Evolutionary conservation across 2,113 vertebrate species (phyloP), one percentile per base, ranked within the genome.

Genomic region (Mystacornis crossleyi): DNA sequence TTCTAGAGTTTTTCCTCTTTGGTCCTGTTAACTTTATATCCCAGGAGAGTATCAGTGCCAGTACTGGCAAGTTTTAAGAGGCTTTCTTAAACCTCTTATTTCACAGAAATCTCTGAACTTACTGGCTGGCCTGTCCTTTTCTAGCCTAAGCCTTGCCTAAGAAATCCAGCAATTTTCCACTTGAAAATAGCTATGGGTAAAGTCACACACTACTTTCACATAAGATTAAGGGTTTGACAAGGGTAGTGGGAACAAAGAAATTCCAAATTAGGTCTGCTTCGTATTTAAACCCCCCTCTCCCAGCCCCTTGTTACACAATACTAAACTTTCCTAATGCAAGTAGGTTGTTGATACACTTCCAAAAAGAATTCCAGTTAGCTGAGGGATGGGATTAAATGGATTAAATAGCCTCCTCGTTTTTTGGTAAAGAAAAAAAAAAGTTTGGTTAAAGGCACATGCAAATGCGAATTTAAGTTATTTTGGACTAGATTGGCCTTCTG

Each of bases 241-340:
- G 85, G 48, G 47, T 85, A 86, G 47, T 54, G 55, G 69, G 82
- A 96, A 95, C 95, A 97, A 96, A 96, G 90, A 93, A 94, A 95
- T 94, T 88, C 90, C 87, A 96, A 83, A 96, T 96, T 80, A 95
- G 86, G 67, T 83, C 51, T 94, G 79, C 51, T 80, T 70, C 2
- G 0, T 78, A 67, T 95, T 95, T 95, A 89, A 91, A 33, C 23
- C 54, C 51, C 36, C 26, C 64, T 94, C 31, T 89, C 67, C 7
- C 47, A 86, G 21, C 34, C 79, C 42, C 24, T 67, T 90, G 34
- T 94, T 93, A 51, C 87, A 94, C 95, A 94, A 96, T 60, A 86
- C 54, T 51, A 90, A 86, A 64, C 58, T 90, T 92, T 90, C 55
- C 85, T 86, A 78, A 64, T 60, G 54, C 77, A 64, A 92, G 82